Conservation (phyloP, 2,888 invertebrate genomes). For the Alloplasta piceator region DNA sequence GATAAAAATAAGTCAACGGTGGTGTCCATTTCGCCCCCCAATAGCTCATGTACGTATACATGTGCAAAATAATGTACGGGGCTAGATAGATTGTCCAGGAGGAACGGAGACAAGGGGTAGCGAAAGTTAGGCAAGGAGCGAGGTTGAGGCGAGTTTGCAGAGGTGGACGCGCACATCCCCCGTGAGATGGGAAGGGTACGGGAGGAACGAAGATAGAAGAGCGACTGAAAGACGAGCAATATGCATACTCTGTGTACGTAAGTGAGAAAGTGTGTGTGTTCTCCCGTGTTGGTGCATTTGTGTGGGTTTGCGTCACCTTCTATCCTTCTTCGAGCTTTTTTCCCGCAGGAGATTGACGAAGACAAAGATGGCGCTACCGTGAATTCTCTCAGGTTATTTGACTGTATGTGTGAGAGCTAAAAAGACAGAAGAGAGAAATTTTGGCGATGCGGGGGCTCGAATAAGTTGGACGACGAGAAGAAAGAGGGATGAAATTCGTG, state of each 20-base stretch:
- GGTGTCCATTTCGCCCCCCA: too few relatives aligned
- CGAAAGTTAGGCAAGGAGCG: slow-evolving; percentile 50
- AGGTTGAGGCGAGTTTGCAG: slow-evolving; percentile 54
- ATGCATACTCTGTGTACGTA: slow-evolving; percentile 12
- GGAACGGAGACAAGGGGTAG: slow-evolving; percentile 43
- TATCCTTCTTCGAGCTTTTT: slow-evolving; percentile 9
- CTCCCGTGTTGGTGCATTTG: neutral
- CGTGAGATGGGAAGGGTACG: slow-evolving; percentile 32
- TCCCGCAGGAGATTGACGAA: slow-evolving; percentile 13
- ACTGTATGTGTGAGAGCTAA: slow-evolving; percentile 1
- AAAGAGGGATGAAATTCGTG: slow-evolving; percentile 66
- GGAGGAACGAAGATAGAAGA: slow-evolving; percentile 31
- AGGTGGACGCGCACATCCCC: slow-evolving; percentile 49
- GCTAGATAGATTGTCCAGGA: slow-evolving; percentile 47
- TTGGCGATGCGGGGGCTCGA: slow-evolving; percentile 11
- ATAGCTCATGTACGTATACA: neutral
- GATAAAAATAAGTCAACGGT: too few relatives aligned
- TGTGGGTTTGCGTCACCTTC: neutral
- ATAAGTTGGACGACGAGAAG: slow-evolving; percentile 58
- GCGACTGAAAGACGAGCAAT: slow-evolving; percentile 51
- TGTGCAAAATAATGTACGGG: slow-evolving; percentile 19
- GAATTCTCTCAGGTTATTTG: neutral
- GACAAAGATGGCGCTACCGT: slow-evolving; percentile 18
- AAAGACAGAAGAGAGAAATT: slow-evolving; percentile 30
- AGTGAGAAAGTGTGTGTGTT: neutral